These are phyloP conservation scores for Pegoplata infirma DNA, from an alignment of 2,888 invertebrate genomes.

Conservation along the genomic window DNA sequence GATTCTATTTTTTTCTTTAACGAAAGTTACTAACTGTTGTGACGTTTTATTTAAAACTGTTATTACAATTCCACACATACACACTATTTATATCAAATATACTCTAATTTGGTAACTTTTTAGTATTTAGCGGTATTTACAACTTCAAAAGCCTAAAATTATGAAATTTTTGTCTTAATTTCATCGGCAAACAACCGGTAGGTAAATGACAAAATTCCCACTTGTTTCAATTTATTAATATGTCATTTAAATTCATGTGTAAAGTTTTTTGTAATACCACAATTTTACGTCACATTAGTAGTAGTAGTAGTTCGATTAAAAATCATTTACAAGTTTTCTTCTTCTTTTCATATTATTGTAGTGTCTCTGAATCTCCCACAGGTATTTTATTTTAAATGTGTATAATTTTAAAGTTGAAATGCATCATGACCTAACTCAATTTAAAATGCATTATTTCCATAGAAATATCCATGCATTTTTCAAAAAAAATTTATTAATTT, in stretches of 20 bases:
- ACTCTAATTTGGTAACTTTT: not conserved
- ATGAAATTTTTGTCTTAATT: constrained; percentile 8
- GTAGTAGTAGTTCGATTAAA: constrained; percentile 11
- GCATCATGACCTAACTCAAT: not conserved
- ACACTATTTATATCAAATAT: constrained; percentile 61
- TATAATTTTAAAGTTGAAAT: not conserved
- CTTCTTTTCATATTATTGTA: not conserved
- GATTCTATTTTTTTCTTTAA: constrained; percentile 19
- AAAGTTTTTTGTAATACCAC: constrained; percentile 14
- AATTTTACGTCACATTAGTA: constrained; percentile 25
- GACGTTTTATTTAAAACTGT: constrained; percentile 28
- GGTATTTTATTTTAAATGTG: not conserved
- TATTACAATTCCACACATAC: not conserved
- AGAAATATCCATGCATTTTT: no score
- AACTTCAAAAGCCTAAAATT: constrained; percentile 10
- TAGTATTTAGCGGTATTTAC: not conserved
- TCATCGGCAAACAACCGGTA: constrained; percentile 20
- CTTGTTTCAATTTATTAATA: not conserved
- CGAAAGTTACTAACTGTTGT: constrained; percentile 7
- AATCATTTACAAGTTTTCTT: constrained; percentile 7
- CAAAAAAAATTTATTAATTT: no score
- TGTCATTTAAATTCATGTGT: constrained; percentile 23
- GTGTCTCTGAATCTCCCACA: not conserved
- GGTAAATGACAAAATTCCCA: constrained; percentile 12
- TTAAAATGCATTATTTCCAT: not conserved